Percentiles rank a stretch among this genome's conserved stretches.
These are phyloP conservation scores for Zonitis immaculata DNA, from an alignment of 2,888 invertebrate species.

Conservation along the genomic window DNA sequence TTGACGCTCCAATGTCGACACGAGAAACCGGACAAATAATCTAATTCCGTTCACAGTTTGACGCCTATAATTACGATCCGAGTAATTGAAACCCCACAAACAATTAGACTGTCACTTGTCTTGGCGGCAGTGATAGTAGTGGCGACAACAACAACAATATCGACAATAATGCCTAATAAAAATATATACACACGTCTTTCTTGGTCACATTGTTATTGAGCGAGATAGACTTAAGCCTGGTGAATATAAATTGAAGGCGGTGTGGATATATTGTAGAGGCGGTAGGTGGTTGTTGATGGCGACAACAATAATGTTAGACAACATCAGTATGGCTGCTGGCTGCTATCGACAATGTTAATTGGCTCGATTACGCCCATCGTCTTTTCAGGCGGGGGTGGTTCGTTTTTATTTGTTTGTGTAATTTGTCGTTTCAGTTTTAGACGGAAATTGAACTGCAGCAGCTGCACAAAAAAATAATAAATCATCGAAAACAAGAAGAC, in stretches of 20 bases:
- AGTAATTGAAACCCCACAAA: constrained; percentile 49
- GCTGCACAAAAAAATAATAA: background rate
- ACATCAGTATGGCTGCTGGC: constrained; percentile 16
- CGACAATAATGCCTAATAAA: constrained; percentile 1
- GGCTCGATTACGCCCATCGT: constrained; percentile 24
- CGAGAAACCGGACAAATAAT: constrained; percentile 46
- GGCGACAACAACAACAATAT: constrained; percentile 41
- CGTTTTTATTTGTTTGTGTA: constrained; percentile 2
- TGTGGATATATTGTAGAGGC: background rate
- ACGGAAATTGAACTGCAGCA: constrained; percentile 11
- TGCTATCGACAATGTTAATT: constrained; percentile 26
- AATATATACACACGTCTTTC: constrained; percentile 4
- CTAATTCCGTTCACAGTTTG: constrained; percentile 48
- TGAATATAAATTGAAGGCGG: background rate
- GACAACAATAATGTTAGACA: background rate
- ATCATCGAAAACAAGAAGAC: background rate
- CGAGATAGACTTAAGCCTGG: background rate
- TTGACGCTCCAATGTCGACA: constrained; percentile 22
- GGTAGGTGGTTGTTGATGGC: too few species aligned
- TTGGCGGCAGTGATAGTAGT: constrained; percentile 39
- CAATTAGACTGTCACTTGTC: constrained; percentile 49
- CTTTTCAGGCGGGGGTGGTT: background rate
- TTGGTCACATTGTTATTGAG: background rate
- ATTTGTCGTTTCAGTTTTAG: constrained; percentile 12
- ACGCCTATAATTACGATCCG: constrained; percentile 46